These are phyloP conservation scores for Apis mellifera DNA, from an alignment of 1,140 invertebrate genomes.

Conservation along the genomic window Amel_HAv3.1 CM009938.2:11097001-11097500, in stretches of 20 bases:
- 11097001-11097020: too few species aligned
- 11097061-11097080: background rate
- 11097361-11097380: background rate
- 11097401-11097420: background rate
- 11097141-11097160: background rate
- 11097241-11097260: conserved; percentile 15
- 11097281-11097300: background rate
- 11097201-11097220: background rate
- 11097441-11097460: background rate
- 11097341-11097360: background rate
- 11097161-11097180: background rate
- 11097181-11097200: conserved; percentile 2
- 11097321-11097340: background rate
- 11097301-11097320: background rate
- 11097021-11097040: background rate
- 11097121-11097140: background rate
- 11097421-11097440: background rate
- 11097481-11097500: too few species aligned
- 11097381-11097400: background rate
- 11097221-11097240: background rate
- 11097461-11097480: too few species aligned
- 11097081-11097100: background rate
- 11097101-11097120: background rate
- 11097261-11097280: background rate
- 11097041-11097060: too few species aligned